Conservation (phyloP, 53 echinoderm and acorn worm genomes). For the Astropecten irregularis region DNA sequence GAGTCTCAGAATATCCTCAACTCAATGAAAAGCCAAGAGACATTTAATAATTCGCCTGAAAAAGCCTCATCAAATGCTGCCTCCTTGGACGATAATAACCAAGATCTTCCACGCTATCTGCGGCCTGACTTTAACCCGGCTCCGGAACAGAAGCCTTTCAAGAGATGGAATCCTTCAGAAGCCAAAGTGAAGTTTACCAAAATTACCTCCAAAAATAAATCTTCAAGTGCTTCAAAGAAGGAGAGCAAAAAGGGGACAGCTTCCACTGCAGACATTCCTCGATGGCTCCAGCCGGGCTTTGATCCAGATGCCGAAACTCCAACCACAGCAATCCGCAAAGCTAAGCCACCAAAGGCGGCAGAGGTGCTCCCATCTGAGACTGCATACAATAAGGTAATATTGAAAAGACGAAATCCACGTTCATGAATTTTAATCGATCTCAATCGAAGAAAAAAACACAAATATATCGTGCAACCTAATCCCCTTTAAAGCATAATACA, state of each 20-base stretch:
- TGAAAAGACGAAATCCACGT: too few species aligned
- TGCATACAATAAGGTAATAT: too few species aligned
- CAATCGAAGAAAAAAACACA: too few species aligned
- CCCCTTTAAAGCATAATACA: too few species aligned
- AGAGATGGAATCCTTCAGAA: constrained; percentile 3
- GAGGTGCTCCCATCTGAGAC: not conserved
- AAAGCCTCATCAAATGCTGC: not conserved
- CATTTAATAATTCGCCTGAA: not conserved
- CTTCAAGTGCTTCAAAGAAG: not conserved
- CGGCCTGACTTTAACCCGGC: constrained; percentile 11
- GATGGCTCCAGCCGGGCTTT: constrained; percentile 9
- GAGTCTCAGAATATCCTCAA: constrained; percentile 1
- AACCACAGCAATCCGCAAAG: not conserved
- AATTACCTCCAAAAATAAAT: not conserved
- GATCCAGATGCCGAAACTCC: not conserved
- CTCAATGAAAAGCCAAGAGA: constrained; percentile 18
- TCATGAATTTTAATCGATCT: too few species aligned
- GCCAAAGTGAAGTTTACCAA: constrained; percentile 9
- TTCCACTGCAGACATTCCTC: not conserved
- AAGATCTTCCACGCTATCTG: constrained; percentile 22
- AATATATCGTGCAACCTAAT: too few species aligned
- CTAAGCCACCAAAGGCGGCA: not conserved
- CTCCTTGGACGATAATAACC: not conserved
- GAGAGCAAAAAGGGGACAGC: not conserved
- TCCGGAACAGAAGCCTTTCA: not conserved